These are phyloP conservation scores for Ciconia nigra DNA, from an alignment of 2,797 vertebrate genomes.

Conservation along the genomic window DNA sequence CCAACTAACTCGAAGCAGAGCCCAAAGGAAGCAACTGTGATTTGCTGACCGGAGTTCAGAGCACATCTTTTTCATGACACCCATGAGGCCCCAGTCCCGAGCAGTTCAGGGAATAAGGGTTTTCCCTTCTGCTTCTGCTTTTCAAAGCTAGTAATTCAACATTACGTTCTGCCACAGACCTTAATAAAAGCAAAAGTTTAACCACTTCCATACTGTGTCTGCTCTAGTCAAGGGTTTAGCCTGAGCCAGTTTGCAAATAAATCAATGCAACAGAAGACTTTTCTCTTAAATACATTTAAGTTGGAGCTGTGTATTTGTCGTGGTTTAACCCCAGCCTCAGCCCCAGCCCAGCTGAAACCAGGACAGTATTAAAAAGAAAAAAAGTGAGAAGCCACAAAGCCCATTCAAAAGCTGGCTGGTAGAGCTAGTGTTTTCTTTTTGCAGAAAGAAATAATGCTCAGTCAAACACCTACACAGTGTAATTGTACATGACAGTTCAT, in stretches of 20 bases:
- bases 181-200: not conserved
- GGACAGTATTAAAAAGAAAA: not conserved
- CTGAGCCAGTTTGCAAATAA: not conserved
- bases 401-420: not conserved
- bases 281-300: not conserved
- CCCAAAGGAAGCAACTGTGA: not conserved
- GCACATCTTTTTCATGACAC: not conserved
- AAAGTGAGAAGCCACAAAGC: not conserved
- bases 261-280: not conserved
- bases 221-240: not conserved
- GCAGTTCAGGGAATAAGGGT: not conserved
- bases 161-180: not conserved
- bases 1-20: not conserved
- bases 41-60: not conserved
- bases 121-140: not conserved
- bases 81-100: not conserved
- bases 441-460: not conserved
- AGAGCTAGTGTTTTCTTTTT: not conserved
- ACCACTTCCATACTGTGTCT: not conserved
- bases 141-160: not conserved
- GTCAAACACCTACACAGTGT: not conserved
- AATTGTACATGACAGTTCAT: constrained; percentile 33
- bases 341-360: too few species aligned
- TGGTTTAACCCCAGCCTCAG: too few species aligned
- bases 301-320: not conserved